These are phyloP conservation scores for Paratrypauchen microcephalus DNA, from an alignment of 2,797 vertebrate genomes.

Conservation along the genomic window DNA sequence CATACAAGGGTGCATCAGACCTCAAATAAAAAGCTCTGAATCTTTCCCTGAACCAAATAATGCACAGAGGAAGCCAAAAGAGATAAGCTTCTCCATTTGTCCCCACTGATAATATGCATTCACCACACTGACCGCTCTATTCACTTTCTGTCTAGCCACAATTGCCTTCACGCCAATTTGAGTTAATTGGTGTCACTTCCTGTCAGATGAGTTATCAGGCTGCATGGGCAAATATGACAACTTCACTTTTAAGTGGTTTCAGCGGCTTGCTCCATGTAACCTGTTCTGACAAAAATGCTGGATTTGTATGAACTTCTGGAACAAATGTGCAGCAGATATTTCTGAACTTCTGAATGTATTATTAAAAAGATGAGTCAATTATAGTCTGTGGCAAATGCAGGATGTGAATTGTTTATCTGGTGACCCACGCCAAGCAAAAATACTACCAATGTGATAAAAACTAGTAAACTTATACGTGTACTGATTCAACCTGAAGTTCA, in stretches of 20 bases:
- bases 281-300: not conserved
- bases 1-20: conserved; percentile 13
- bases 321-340: not conserved
- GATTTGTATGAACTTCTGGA: not conserved
- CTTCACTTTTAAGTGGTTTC: not conserved
- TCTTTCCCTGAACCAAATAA: conserved; percentile 37
- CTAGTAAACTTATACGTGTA: no score
- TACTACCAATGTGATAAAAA: not conserved
- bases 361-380: not conserved
- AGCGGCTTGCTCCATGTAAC: conserved; percentile 9
- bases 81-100: conserved; percentile 55
- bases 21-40: conserved; percentile 27
- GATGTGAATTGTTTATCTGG: not conserved
- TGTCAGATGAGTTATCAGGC: conserved; percentile 41
- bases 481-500: not conserved
- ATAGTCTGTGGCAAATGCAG: not conserved
- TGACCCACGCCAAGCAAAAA: not conserved
- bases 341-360: not conserved
- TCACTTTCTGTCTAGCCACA: conserved; percentile 49
- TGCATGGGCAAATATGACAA: conserved; percentile 20
- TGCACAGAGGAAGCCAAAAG: conserved; percentile 31
- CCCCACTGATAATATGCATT: conserved; percentile 57
- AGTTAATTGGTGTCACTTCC: conserved; percentile 67
- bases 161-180: conserved; percentile 44
- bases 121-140: conserved; percentile 42